Evolutionary conservation across 2,888 invertebrate genomes (phyloP), one percentile per base, ranked within the genome.

Genomic region (Drosophila birchii): DNA sequence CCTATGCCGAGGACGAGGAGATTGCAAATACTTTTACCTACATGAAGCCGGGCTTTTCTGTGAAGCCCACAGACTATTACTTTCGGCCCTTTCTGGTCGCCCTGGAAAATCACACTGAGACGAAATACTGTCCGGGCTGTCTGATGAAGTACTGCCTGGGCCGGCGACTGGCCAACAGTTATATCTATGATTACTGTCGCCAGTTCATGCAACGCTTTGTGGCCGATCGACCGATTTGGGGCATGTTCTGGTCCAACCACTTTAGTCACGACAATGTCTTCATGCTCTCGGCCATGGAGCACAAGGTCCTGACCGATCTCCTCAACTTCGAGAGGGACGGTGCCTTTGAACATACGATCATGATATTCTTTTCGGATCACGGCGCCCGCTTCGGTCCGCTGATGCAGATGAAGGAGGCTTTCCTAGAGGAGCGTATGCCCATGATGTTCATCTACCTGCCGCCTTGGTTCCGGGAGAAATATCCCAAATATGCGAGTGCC

Each of bases 51-150:
- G 96, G 96, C 1, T 97, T 97, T 84, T 92, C 93, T 5, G 91
- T 93, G 5, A 94, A 94, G 2, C 97, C 97, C 0, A 95, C 96
- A 0, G 96, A 97, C 88, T 96, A 96, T 86, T 97, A 97, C 78
- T 93, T 96, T 75, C 93, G 96, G 49, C 95, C 96, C 0, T 94
- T 96, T 77, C 94, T 95, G 75, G 82, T 95, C 3, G 96, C 95
- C 8, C 94, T 95, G 1, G 95, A 95, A 91, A 93, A 91, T 34
- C 92, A 93, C 90, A 93, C 92, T 44, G 92, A 93, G 18, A 32
- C 4, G 2, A 62, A 29, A 11, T 23, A 55, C 0, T 78, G 70
- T 45, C 56, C 67, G 0, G 61, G 59, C 83, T 94, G n/a, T 20
- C 16, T 4, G 0, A 73, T 73, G 75, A 93, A 90, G 59, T 95